Conservation (phyloP, 2,888 invertebrate species). For the Torymus auratus region DNA sequence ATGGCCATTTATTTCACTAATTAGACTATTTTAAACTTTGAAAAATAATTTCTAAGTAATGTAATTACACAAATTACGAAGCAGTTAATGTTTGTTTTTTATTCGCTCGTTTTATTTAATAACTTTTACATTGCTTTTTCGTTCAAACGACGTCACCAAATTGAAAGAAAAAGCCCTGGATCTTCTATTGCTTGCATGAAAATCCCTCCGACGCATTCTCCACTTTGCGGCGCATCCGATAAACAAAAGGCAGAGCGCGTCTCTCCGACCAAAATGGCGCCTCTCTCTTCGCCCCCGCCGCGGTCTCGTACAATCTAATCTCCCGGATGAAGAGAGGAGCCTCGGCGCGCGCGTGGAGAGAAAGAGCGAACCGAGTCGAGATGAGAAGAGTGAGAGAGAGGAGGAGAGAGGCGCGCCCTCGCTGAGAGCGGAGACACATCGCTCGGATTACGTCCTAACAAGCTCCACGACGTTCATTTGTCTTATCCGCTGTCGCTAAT, state of each 20-base stretch:
- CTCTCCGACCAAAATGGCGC: constrained; percentile 46
- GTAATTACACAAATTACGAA: too few relatives aligned
- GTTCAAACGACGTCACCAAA: too few relatives aligned
- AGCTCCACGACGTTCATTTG: constrained; percentile 76
- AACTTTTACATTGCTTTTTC: too few relatives aligned
- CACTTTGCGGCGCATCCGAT: constrained; percentile 33
- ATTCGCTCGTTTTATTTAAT: too few relatives aligned
- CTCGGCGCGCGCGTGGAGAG: neutral
- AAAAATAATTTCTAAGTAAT: too few relatives aligned
- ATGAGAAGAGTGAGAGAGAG: neutral
- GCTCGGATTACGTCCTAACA: constrained; percentile 69
- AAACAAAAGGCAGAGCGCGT: constrained; percentile 37
- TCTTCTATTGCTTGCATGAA: too few relatives aligned
- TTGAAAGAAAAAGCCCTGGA: too few relatives aligned
- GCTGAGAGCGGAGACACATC: constrained; percentile 42
- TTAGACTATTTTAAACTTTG: too few relatives aligned
- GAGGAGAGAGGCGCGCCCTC: too few relatives aligned
- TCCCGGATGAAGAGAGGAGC: constrained; percentile 69
- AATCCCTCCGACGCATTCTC: neutral
- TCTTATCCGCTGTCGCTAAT: constrained; percentile 76
- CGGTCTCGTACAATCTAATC: constrained; percentile 68
- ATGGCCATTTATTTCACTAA: too few relatives aligned
- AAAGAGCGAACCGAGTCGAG: neutral
- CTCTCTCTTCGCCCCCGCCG: constrained; percentile 20
- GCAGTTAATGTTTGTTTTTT: too few relatives aligned